Percentiles rank a stretch among this genome's conserved stretches.
Evolutionary conservation across 2,888 invertebrate species (phyloP).

Genomic region (Macrostomum cliftonense): DNA sequence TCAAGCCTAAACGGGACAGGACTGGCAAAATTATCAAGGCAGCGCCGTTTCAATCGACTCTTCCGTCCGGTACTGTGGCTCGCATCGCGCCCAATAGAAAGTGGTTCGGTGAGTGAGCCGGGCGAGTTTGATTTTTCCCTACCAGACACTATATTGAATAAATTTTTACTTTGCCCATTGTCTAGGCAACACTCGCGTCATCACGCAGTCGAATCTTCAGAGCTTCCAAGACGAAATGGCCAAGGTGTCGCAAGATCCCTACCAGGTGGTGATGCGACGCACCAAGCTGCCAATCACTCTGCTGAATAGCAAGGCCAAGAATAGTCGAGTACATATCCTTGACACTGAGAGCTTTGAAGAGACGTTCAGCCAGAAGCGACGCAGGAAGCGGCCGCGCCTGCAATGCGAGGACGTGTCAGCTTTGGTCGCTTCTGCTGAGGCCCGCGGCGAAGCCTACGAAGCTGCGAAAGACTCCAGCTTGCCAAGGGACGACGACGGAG

Average conservation of each 20-base stretch:
- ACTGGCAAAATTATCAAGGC: constrained; percentile 68
- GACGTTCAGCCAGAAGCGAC: constrained; percentile 83
- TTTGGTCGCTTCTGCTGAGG: constrained; percentile 44
- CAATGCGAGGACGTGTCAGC: constrained; percentile 53
- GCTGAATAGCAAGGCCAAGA: constrained; percentile 65
- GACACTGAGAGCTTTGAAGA: constrained; percentile 83
- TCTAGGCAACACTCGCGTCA: constrained; percentile 67
- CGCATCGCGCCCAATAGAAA: constrained; percentile 88
- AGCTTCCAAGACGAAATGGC: constrained; percentile 69
- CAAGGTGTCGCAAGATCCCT: constrained; percentile 79
- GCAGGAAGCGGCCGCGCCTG: constrained; percentile 66
- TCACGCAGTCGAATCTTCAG: constrained; percentile 55
- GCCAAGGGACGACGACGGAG: constrained; percentile 53
- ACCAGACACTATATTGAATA: too few relatives aligned
- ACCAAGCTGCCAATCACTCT: constrained; percentile 80
- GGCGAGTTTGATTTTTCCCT: neutral
- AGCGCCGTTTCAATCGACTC: constrained; percentile 79
- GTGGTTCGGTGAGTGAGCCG: constrained; percentile 73
- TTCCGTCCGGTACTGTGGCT: constrained; percentile 69
- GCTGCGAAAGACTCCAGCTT: constrained; percentile 61
- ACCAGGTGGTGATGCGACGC: constrained; percentile 87
- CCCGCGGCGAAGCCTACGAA: constrained; percentile 57
- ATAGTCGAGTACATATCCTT: constrained; percentile 72
- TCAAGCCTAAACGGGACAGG: constrained; percentile 70
- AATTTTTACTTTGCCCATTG: too few relatives aligned